Conservation (phyloP, 1,140 invertebrate genomes). For the Thaumetopoea pityocampa region DNA sequence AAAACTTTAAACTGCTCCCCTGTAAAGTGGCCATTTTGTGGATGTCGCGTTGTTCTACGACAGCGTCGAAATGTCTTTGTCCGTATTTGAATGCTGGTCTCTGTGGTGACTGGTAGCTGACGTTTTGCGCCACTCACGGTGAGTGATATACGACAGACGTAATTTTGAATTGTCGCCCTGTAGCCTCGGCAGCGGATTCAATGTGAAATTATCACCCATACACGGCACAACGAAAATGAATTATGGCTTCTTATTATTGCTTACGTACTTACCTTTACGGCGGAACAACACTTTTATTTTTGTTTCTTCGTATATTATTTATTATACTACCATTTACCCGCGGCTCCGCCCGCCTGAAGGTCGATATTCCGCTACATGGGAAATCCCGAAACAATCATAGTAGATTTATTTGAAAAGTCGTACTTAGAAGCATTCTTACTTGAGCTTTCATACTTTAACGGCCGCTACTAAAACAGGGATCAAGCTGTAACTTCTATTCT, state of each 20-base stretch:
- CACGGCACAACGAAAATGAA: conserved; percentile 72
- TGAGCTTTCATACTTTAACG: too few species aligned
- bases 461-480: too few species aligned
- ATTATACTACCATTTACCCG: too few species aligned
- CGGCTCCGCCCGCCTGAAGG: too few species aligned
- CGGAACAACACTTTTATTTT: conserved; percentile 30
- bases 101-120: conserved; percentile 53
- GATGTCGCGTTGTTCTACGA: too few species aligned
- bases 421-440: too few species aligned
- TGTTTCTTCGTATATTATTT: conserved; percentile 8
- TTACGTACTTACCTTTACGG: conserved; percentile 33
- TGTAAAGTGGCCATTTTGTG: too few species aligned
- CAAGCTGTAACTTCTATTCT: too few species aligned
- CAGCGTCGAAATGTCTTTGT: conserved; percentile 70
- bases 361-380: too few species aligned
- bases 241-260: conserved; percentile 62
- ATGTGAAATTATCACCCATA: conserved; percentile 70
- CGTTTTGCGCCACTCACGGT: conserved; percentile 67
- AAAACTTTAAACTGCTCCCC: too few species aligned
- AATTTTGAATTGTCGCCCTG: conserved; percentile 66
- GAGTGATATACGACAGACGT: conserved; percentile 71
- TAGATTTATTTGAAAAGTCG: too few species aligned
- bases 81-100: conserved; percentile 54
- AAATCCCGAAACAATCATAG: too few species aligned
- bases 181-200: conserved; percentile 41